These are phyloP conservation scores for Latrodectus geometricus DNA, from an alignment of 1,140 invertebrate genomes.

Conservation along the genomic window DNA sequence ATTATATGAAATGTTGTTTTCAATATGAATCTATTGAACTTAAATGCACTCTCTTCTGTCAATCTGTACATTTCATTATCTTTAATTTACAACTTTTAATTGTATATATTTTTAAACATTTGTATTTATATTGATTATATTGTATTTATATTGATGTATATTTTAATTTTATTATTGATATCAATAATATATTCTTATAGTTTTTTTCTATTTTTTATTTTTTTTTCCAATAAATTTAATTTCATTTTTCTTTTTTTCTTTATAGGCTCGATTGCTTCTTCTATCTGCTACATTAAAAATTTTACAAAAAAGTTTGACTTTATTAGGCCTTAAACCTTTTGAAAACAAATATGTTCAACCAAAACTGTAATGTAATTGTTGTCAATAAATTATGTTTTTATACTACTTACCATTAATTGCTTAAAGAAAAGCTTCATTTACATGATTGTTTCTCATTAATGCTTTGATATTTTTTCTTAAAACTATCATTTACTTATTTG, in stretches of 20 bases:
- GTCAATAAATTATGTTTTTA: neutral
- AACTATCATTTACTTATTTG: too few relatives aligned
- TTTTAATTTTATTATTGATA: too few relatives aligned
- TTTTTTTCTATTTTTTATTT: neutral
- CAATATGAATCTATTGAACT: too few relatives aligned
- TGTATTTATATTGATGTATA: neutral
- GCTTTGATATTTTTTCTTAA: too few relatives aligned
- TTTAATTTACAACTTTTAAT: too few relatives aligned
- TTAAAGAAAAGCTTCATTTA: too few relatives aligned
- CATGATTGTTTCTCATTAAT: too few relatives aligned
- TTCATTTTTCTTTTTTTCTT: neutral
- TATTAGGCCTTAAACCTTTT: slow-evolving; percentile 17
- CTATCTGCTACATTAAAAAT: slow-evolving; percentile 4
- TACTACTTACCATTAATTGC: too few relatives aligned
- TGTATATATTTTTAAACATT: too few relatives aligned
- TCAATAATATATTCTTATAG: neutral
- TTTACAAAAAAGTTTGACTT: slow-evolving; percentile 2
- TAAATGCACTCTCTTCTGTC: too few relatives aligned
- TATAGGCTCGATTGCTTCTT: slow-evolving; percentile 37
- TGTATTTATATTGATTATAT: neutral
- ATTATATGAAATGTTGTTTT: too few relatives aligned
- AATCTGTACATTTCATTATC: too few relatives aligned
- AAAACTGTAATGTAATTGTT: neutral
- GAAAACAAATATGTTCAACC: slow-evolving; percentile 25
- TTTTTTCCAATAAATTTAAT: neutral